Percentiles rank a stretch among this genome's conserved stretches.
Conservation (phyloP, 1,140 invertebrate species). For the Drosophila watanabei region DNA sequence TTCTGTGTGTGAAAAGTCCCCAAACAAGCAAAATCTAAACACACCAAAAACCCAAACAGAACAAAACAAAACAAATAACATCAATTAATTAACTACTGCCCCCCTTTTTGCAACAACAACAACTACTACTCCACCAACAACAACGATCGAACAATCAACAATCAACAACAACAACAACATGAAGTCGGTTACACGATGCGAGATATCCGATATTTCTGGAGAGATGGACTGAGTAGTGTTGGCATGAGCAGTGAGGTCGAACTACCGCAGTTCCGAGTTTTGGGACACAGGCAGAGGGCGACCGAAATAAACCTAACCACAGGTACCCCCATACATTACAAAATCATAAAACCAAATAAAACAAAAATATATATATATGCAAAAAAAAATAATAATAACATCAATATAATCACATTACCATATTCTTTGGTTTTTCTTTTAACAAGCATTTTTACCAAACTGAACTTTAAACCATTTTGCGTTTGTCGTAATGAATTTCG, state of each 20-base stretch:
- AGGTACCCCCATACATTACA: constrained; percentile 90
- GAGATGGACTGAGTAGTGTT: constrained; percentile 94
- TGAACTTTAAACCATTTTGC: constrained; percentile 52
- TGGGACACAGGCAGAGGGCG: constrained; percentile 95
- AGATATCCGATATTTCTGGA: constrained; percentile 99
- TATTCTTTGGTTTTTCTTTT: constrained; percentile 65
- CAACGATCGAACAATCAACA: constrained; percentile 40
- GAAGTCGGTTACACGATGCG: constrained; percentile 98
- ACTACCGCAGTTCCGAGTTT: constrained; percentile 97
- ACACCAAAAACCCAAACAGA: constrained; percentile 41
- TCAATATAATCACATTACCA: constrained; percentile 66
- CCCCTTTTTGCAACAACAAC: constrained; percentile 72
- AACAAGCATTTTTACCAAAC: constrained; percentile 63
- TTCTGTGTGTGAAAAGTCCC: constrained; percentile 40
- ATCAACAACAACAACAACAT: constrained; percentile 53
- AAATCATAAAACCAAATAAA: constrained; percentile 63
- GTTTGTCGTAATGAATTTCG: constrained; percentile 61
- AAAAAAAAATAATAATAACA: constrained; percentile 55
- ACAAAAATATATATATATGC: constrained; percentile 38
- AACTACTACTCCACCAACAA: constrained; percentile 42
- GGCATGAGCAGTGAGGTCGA: constrained; percentile 96
- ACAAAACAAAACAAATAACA: constrained; percentile 57
- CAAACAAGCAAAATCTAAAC: constrained; percentile 30
- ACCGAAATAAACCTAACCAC: constrained; percentile 96
- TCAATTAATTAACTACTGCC: constrained; percentile 81